Percentiles rank a stretch among this genome's conserved stretches.
Evolutionary conservation across 2,888 invertebrate genomes (phyloP).

Genomic region (Beris chalybata): DNA sequence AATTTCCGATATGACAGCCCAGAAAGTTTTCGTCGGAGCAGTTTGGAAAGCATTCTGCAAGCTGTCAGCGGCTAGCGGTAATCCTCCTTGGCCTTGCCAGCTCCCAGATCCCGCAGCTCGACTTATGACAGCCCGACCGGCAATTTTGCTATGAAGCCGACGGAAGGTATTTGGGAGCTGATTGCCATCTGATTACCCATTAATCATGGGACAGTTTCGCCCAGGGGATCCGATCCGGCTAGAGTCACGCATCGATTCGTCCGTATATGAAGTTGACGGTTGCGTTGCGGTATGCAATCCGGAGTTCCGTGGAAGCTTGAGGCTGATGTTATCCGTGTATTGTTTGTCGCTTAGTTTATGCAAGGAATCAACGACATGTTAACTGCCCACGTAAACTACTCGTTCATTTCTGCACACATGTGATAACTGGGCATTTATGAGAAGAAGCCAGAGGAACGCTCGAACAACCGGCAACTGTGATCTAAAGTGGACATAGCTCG

Average conservation of each 20-base stretch:
- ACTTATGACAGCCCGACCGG: constrained; percentile 17
- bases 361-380: constrained; percentile 31
- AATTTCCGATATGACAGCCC: constrained; percentile 30
- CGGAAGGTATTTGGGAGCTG: constrained; percentile 21
- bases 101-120: constrained; percentile 14
- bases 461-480: neutral
- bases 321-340: constrained; percentile 25
- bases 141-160: constrained; percentile 5
- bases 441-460: neutral
- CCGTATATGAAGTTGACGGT: no score
- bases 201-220: constrained; percentile 26
- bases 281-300: no score
- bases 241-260: no score
- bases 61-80: no score
- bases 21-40: neutral
- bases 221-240: no score
- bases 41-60: neutral
- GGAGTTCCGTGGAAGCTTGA: constrained; percentile 16
- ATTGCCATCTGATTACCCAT: constrained; percentile 30
- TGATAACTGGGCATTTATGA: constrained; percentile 24
- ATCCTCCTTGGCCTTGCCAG: neutral
- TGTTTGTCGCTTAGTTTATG: constrained; percentile 27
- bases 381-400: constrained; percentile 18
- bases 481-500: constrained; percentile 18
- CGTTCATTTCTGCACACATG: constrained; percentile 6